A percentile compares a stretch with the other conserved stretches of the same genome.
These are phyloP conservation scores for Brachionus rubens DNA, from an alignment of 1,140 invertebrate genomes.

Conservation along the genomic window DNA sequence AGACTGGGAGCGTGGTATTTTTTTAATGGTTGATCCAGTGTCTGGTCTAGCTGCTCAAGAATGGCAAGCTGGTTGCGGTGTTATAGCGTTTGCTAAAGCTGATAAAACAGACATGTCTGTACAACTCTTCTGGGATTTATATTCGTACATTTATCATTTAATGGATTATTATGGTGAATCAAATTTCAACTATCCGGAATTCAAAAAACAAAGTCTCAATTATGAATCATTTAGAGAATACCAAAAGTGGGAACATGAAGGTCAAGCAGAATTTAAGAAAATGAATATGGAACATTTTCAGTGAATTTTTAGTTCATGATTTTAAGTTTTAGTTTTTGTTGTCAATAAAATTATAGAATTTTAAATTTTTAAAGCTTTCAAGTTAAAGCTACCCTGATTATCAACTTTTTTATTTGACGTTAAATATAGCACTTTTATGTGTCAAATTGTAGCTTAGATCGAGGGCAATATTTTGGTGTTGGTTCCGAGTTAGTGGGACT, in stretches of 20 bases:
- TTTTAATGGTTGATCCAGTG: slow-evolving; percentile 17
- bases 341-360: no score
- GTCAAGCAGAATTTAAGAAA: no score
- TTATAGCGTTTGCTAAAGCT: background rate
- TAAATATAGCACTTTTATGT: no score
- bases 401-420: no score
- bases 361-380: no score
- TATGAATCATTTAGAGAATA: background rate
- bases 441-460: no score
- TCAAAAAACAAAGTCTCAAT: background rate
- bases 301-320: no score
- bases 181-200: background rate
- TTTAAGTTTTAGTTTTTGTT: no score
- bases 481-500: no score
- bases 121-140: slow-evolving; percentile 10
- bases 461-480: no score
- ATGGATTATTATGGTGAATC: background rate
- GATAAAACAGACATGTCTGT: slow-evolving; percentile 3
- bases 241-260: background rate
- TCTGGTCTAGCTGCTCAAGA: background rate
- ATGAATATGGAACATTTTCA: no score
- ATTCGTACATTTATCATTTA: background rate
- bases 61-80: background rate
- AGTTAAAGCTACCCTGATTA: no score
- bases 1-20: background rate